These are phyloP conservation scores for Proales similis DNA, from an alignment of 1,140 invertebrate species.

Conservation along the genomic window DNA sequence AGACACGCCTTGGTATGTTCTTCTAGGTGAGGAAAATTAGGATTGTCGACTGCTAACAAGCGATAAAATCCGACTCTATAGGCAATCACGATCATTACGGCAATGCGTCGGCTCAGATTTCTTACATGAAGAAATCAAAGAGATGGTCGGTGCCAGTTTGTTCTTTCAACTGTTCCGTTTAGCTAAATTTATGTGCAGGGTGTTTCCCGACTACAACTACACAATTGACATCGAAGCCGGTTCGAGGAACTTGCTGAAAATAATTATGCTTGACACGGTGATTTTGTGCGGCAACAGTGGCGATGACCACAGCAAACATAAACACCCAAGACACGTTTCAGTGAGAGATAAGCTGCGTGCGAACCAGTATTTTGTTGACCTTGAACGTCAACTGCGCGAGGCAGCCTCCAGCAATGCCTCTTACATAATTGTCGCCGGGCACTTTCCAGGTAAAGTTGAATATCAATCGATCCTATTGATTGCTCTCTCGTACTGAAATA, in stretches of 20 bases:
- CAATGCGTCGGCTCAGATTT: slow-evolving; percentile 51
- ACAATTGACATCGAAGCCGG: slow-evolving; percentile 42
- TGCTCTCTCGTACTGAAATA: slow-evolving; percentile 56
- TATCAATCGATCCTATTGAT: no score
- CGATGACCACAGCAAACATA: slow-evolving; percentile 39
- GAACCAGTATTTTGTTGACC: slow-evolving; percentile 8
- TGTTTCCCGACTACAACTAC: slow-evolving; percentile 53
- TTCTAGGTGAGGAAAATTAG: no score
- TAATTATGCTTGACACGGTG: slow-evolving; percentile 55
- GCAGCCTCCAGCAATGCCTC: background rate
- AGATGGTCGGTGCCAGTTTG: slow-evolving; percentile 48
- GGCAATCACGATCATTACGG: slow-evolving; percentile 55
- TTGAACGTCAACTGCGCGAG: slow-evolving; percentile 7
- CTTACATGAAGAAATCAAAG: slow-evolving; percentile 47
- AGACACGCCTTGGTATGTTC: slow-evolving; percentile 49
- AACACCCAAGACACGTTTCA: slow-evolving; percentile 16
- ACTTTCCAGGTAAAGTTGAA: slow-evolving; percentile 52
- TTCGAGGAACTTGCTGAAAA: slow-evolving; percentile 42
- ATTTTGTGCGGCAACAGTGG: slow-evolving; percentile 52
- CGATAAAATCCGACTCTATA: no score
- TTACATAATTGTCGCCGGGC: slow-evolving; percentile 22
- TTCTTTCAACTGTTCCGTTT: background rate
- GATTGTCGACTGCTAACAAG: no score
- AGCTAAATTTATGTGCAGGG: slow-evolving; percentile 42
- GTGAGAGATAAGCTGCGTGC: slow-evolving; percentile 13